Percentiles rank a stretch among this genome's conserved stretches.
Evolutionary conservation across 2,113 vertebrate genomes (phyloP).

Genomic region (Antennarius striatus): DNA sequence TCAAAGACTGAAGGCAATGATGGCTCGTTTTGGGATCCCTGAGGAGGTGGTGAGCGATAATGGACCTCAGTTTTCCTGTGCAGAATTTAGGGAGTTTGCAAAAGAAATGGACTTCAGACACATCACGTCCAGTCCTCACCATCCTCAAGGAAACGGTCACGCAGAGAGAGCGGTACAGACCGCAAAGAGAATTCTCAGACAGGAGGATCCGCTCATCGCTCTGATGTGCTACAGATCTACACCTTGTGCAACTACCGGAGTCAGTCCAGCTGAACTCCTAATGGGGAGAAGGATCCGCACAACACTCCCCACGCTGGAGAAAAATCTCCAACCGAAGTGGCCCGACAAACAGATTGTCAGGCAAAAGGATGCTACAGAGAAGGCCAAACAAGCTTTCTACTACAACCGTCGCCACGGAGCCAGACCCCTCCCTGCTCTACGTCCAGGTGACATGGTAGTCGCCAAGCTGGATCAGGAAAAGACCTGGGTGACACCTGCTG

Average conservation of each 20-base stretch:
- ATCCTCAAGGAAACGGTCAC: background rate
- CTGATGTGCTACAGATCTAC: background rate
- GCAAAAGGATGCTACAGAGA: background rate
- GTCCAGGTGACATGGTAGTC: too few relatives aligned
- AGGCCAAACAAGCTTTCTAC: too few relatives aligned
- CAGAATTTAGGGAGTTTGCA: background rate
- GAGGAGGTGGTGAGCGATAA: background rate
- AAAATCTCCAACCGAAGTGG: background rate
- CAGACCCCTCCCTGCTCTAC: too few relatives aligned
- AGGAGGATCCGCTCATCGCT: background rate
- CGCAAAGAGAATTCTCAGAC: background rate
- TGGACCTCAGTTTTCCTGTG: background rate
- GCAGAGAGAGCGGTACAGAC: background rate
- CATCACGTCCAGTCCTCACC: background rate
- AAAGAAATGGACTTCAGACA: background rate
- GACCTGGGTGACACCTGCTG: background rate
- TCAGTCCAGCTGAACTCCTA: background rate
- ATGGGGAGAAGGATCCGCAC: background rate
- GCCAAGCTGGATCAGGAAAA: background rate
- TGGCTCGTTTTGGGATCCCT: background rate
- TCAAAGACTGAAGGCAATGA: background rate
- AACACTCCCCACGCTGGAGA: background rate
- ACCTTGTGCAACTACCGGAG: background rate
- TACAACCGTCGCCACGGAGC: too few relatives aligned
- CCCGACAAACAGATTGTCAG: background rate